A percentile compares a stretch with the other conserved stretches of the same genome.
These are phyloP conservation scores for Bombus waltoni DNA, from an alignment of 1,140 invertebrate genomes.

Conservation along the genomic window DNA sequence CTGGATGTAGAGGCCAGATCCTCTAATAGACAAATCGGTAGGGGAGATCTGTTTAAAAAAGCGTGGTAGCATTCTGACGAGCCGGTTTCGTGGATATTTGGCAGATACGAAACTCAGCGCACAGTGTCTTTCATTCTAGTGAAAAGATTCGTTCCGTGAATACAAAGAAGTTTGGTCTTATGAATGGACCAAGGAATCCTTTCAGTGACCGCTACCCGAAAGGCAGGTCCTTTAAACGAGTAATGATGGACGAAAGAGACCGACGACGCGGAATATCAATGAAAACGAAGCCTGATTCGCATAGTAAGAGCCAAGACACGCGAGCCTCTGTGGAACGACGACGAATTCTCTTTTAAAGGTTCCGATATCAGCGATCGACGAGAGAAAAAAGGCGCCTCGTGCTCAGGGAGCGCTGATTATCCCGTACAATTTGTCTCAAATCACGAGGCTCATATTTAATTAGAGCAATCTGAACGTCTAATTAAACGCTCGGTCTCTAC, in stretches of 20 bases:
- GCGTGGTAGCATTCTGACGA: too few species aligned
- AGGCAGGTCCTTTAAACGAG: neutral
- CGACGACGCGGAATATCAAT: conserved; percentile 32
- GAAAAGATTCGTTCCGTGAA: conserved; percentile 1
- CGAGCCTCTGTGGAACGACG: neutral
- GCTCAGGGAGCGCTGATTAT: neutral
- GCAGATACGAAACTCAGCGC: neutral
- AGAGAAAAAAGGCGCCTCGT: too few species aligned
- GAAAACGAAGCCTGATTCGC: conserved; percentile 24
- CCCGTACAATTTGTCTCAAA: neutral
- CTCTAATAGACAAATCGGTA: too few species aligned
- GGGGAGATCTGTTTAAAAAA: neutral
- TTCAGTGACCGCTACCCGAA: neutral
- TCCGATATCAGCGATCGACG: neutral
- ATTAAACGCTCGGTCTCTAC: conserved; percentile 4
- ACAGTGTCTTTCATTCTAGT: neutral
- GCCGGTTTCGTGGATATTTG: neutral
- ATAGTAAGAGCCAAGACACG: conserved; percentile 14
- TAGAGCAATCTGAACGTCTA: neutral
- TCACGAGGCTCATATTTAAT: neutral
- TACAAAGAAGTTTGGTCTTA: neutral
- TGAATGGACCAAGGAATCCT: conserved; percentile 27
- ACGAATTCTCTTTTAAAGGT: neutral
- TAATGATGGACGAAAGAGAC: conserved; percentile 17
- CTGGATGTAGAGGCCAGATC: too few species aligned